Base-by-base conservation (phyloP, 2,888 invertebrate species). In the Psylliodes chrysocephalus region DNA sequence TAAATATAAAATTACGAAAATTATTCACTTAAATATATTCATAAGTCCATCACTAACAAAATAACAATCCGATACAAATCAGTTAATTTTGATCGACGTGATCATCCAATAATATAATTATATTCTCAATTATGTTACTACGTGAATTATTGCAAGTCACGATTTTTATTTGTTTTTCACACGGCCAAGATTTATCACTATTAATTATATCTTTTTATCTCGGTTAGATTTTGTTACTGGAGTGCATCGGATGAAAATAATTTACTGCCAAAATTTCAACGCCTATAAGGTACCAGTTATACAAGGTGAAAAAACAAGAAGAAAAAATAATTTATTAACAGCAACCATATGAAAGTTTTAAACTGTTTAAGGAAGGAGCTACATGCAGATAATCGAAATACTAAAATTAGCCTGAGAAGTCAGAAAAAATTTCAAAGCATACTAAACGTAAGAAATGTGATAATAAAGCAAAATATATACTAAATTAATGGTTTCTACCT, bases 111-210 rank as follows among this genome's bases (percentile, higher is more conserved):
- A 70, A 69, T 67, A 71, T 69, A 69, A 71, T 71, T 71, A 69
- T 63, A 59, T 68, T 67, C 64, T 62, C 66, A 64, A 63, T 67
- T 64, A 66, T 66, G 67, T 68, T 67, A 67, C 69, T 63, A 68
- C 40, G 63, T 42, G 40, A 40, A 55, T 61, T 17, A 47, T 70
- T 70, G 73, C 73, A 72, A 71, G 76, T 76, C 76, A 76, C 76
- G 76, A 73, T 73, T 76, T 74, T 75, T 74, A 76, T 76, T 76
- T 75, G 74, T 75, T 75, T 74, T 74, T 74, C 73, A 74, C 73
- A 70, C 72, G 66, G 35, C 19, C 63, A 54, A 69, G 68, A 76
- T 76, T 76, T 75, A 75, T 74, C 73, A 64, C 72, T 68, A 72
- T 73, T 75, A 75, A 76, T 76, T 76, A 75, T 75, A 75, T 73